Evolutionary conservation across 2,113 vertebrate genomes (phyloP).

Genomic region (Mugil cephalus): DNA sequence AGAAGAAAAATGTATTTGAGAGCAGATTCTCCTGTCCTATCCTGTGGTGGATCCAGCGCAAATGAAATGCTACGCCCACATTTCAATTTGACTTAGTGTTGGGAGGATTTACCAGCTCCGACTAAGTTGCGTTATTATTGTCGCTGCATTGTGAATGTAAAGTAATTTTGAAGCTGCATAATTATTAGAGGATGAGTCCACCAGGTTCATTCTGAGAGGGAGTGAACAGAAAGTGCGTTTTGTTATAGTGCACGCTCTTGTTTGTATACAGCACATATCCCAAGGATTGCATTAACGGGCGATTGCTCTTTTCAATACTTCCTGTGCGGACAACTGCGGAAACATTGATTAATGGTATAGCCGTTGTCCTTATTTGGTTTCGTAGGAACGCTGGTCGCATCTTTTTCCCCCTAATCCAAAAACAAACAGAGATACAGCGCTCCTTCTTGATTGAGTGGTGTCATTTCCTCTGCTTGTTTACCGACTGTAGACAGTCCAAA

Average conservation of each 20-base stretch:
- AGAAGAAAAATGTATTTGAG: constrained; percentile 24
- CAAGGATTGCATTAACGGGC: constrained; percentile 2
- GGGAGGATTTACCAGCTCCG: constrained; percentile 46
- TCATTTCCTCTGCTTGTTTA: constrained; percentile 29
- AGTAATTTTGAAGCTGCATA: constrained; percentile 24
- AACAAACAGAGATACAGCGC: constrained; percentile 15
- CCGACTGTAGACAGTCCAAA: constrained; percentile 19
- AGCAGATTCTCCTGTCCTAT: constrained; percentile 16
- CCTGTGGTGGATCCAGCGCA: constrained; percentile 4
- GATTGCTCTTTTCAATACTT: constrained; percentile 3
- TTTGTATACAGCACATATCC: background rate
- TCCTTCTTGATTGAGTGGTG: constrained; percentile 29
- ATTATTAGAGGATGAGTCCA: background rate
- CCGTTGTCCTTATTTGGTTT: constrained; percentile 8
- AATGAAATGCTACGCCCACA: constrained; percentile 16
- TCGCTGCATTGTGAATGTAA: constrained; percentile 22
- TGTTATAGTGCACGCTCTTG: background rate
- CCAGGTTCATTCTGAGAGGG: constrained; percentile 11
- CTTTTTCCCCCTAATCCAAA: background rate
- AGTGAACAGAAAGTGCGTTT: constrained; percentile 7
- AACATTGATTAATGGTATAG: constrained; percentile 17
- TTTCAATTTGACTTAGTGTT: constrained; percentile 24
- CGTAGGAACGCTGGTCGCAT: constrained; percentile 7
- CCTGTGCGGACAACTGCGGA: background rate
- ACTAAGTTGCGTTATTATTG: constrained; percentile 34